Percentiles rank a stretch among this genome's conserved stretches.
phyloP scores from a whole-genome alignment of 2,888 invertebrate genomes.

The Troglohyphantes excavatus region DNA sequence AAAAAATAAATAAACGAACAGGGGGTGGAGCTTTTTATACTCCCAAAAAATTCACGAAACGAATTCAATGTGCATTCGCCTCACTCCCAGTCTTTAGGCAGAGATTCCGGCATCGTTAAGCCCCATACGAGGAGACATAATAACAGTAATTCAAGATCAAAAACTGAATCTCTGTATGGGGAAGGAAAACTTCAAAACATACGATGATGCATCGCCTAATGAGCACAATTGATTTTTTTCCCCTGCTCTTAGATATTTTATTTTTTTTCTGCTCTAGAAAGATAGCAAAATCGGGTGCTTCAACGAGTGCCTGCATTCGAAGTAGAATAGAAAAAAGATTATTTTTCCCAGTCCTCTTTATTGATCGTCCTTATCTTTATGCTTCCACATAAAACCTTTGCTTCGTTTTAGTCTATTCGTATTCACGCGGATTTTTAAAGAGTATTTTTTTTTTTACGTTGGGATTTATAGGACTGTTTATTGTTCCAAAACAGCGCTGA shows the following conservation, averaged over 20 bases:
- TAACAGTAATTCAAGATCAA: conserved; percentile 68
- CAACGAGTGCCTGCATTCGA: conserved; percentile 1
- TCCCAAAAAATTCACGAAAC: conserved; percentile 28
- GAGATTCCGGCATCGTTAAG: conserved; percentile 32
- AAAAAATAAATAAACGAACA: conserved; percentile 15
- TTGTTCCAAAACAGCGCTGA: conserved; percentile 10
- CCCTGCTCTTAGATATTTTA: background rate
- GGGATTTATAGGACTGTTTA: background rate
- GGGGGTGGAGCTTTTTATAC: conserved; percentile 6
- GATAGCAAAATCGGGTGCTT: conserved; percentile 47
- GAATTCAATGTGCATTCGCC: conserved; percentile 24
- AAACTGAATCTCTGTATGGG: conserved; percentile 36
- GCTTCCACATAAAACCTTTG: conserved; percentile 9
- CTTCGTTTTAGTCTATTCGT: conserved; percentile 12
- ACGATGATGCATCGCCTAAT: conserved; percentile 56
- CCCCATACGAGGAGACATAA: conserved; percentile 49
- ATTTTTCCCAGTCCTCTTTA: conserved; percentile 48
- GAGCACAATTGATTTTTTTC: conserved; percentile 35
- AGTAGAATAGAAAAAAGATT: conserved; percentile 37
- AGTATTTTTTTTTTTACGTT: conserved; percentile 6
- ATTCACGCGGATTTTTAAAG: conserved; percentile 1
- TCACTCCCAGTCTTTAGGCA: conserved; percentile 13
- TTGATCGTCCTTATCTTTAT: conserved; percentile 48
- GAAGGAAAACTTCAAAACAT: conserved; percentile 34
- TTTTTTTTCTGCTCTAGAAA: background rate